phyloP scores from a whole-genome alignment of 2,888 invertebrate species.

The Poecilus cupreus region DNA sequence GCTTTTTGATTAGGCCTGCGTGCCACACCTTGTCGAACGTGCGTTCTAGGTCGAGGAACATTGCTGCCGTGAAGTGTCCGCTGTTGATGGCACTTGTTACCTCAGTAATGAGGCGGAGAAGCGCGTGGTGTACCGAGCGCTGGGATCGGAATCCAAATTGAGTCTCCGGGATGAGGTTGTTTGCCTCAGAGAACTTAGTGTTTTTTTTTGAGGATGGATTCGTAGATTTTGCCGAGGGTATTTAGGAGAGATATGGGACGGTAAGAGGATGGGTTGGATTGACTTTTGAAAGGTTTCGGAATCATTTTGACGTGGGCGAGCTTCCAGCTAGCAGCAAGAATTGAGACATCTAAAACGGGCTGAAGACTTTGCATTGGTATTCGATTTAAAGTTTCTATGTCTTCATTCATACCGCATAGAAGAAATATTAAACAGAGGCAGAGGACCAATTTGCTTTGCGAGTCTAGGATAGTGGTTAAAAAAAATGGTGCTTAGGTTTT shows the following conservation, averaged over 20 bases:
- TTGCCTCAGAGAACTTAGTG: not conserved
- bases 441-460: too few relatives aligned
- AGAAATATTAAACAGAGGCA: too few relatives aligned
- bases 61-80: not conserved
- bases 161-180: not conserved
- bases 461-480: too few relatives aligned
- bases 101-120: not conserved
- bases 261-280: not conserved
- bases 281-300: constrained; percentile 1
- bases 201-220: not conserved
- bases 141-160: not conserved
- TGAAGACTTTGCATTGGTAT: too few relatives aligned
- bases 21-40: constrained; percentile 30
- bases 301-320: not conserved
- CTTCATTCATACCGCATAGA: too few relatives aligned
- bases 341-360: too few relatives aligned
- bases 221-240: not conserved
- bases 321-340: too few relatives aligned
- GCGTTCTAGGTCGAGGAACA: not conserved
- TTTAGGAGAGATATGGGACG: constrained; percentile 4
- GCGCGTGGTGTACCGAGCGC: not conserved
- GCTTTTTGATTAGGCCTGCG: not conserved
- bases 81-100: not conserved
- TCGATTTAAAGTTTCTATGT: too few relatives aligned
- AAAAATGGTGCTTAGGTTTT: too few relatives aligned